phyloP scores from a whole-genome alignment of 2,888 invertebrate genomes.

The Iphiclides podalirius region DNA sequence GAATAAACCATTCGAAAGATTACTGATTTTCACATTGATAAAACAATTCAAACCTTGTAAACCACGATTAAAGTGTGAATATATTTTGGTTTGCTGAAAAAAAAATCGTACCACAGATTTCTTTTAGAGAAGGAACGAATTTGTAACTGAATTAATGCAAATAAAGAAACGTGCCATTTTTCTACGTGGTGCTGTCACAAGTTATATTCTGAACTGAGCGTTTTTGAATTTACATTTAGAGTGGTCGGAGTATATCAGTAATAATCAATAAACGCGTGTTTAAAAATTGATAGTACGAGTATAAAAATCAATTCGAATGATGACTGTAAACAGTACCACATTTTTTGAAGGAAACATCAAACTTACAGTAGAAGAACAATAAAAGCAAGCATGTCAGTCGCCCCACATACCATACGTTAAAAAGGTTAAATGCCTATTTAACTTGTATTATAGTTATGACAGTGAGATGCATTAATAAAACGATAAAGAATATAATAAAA shows the following conservation, averaged over 20 bases:
- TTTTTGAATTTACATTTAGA: not conserved
- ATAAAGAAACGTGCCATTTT: constrained; percentile 9
- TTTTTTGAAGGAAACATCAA: constrained; percentile 5
- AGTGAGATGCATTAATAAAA: constrained; percentile 14
- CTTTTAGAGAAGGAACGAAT: too few relatives aligned
- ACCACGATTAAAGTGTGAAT: too few relatives aligned
- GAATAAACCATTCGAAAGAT: too few relatives aligned
- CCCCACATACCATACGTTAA: constrained; percentile 14
- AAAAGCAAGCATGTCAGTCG: constrained; percentile 22
- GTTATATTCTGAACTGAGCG: constrained; percentile 1
- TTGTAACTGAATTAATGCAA: not conserved
- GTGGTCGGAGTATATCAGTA: not conserved
- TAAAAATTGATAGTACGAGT: not conserved
- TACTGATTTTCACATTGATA: too few relatives aligned
- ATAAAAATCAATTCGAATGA: constrained; percentile 3
- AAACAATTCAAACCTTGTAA: too few relatives aligned
- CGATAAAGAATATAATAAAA: constrained; percentile 5
- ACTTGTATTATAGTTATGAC: not conserved
- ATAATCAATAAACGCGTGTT: not conserved
- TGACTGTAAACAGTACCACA: constrained; percentile 17
- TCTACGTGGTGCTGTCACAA: constrained; percentile 20
- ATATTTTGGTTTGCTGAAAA: too few relatives aligned
- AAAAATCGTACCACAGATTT: too few relatives aligned
- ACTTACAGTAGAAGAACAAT: constrained; percentile 6
- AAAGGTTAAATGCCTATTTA: constrained; percentile 5